Conservation (phyloP, 1,140 invertebrate species). For the Orchesella cincta region DNA sequence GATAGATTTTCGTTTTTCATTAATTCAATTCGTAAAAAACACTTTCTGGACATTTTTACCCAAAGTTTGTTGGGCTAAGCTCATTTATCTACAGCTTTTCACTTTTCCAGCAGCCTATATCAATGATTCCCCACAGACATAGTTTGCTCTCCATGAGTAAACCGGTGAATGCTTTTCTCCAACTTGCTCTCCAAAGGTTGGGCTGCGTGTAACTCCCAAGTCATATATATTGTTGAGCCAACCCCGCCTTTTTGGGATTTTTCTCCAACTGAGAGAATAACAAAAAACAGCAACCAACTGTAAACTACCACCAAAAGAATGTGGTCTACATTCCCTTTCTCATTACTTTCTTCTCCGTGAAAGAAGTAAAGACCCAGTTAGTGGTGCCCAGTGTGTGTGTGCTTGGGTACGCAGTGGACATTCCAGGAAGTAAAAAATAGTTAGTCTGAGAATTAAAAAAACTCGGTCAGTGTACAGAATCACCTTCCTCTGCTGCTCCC, state of each 20-base stretch:
- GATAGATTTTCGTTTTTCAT: too few species aligned
- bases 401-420: neutral
- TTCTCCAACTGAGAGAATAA: neutral
- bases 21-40: too few species aligned
- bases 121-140: too few species aligned
- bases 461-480: slow-evolving; percentile 8
- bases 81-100: too few species aligned
- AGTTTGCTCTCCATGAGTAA: too few species aligned
- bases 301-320: neutral
- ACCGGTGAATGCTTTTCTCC: too few species aligned
- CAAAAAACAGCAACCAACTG: neutral
- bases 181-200: too few species aligned
- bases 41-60: too few species aligned
- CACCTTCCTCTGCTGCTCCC: neutral
- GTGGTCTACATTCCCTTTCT: neutral
- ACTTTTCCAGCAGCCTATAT: too few species aligned
- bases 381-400: neutral
- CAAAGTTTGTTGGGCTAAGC: too few species aligned
- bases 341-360: neutral
- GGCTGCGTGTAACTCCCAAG: too few species aligned
- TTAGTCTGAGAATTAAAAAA: neutral
- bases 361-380: neutral
- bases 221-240: neutral
- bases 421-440: slow-evolving; percentile 9
- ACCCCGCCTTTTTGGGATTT: slow-evolving; percentile 13